These are phyloP conservation scores for Bufo gargarizans DNA, from an alignment of 2,113 vertebrate genomes.

Conservation along the genomic window DNA sequence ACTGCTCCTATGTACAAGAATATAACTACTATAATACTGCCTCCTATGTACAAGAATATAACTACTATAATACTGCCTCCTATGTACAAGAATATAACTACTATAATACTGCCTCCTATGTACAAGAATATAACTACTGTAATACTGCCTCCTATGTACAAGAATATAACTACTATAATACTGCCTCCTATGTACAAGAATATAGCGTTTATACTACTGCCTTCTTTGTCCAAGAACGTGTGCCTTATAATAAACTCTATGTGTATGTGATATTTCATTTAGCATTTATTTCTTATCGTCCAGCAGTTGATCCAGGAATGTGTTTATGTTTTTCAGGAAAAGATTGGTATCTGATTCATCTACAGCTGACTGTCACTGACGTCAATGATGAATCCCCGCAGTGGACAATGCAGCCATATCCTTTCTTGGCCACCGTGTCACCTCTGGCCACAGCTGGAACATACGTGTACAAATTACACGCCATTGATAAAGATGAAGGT, in stretches of 20 bases:
- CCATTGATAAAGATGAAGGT: conserved; percentile 82
- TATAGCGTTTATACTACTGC: background rate
- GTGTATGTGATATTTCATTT: background rate
- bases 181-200: background rate
- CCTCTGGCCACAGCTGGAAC: conserved; percentile 71
- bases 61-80: background rate
- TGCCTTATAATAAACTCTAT: too few species aligned
- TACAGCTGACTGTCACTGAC: conserved; percentile 80
- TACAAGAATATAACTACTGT: background rate
- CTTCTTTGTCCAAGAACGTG: background rate
- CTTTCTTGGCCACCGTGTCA: conserved; percentile 80
- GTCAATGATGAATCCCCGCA: conserved; percentile 85
- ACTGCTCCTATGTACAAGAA: background rate
- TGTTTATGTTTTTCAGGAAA: conserved; percentile 68
- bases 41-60: background rate
- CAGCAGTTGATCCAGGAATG: background rate
- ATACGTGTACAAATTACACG: conserved; percentile 81
- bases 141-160: background rate
- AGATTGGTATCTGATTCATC: conserved; percentile 80
- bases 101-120: background rate
- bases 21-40: background rate
- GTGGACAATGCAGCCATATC: conserved; percentile 84
- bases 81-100: background rate
- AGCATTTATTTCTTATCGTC: background rate
- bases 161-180: background rate